Conservation (phyloP, 92 coral and sea anemone genomes). For the Palythoa heliodiscus region DNA sequence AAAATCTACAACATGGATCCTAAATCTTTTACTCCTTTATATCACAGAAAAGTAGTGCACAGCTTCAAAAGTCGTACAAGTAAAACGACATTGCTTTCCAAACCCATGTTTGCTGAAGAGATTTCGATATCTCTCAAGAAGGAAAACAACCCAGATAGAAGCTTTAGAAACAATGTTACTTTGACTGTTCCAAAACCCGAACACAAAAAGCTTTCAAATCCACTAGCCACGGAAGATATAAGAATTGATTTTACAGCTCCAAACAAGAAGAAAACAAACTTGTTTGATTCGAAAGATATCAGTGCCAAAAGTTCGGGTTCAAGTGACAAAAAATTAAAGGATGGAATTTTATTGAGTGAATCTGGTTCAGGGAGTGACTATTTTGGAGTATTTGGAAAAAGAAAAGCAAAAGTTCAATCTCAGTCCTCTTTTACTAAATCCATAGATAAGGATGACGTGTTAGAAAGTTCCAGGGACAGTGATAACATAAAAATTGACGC, state of each 20-base stretch:
- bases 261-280: background rate
- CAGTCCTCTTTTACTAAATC: too few species aligned
- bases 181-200: conserved; percentile 16
- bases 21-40: conserved; percentile 29
- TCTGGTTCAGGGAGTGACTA: conserved; percentile 5
- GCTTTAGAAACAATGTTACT: background rate
- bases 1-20: conserved; percentile 32
- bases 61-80: background rate
- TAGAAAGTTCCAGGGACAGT: too few species aligned
- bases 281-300: background rate
- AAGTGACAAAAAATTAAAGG: background rate
- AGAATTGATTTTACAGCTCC: conserved; percentile 33
- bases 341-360: background rate
- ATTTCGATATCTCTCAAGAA: background rate
- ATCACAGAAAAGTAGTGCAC: conserved; percentile 5
- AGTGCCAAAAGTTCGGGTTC: background rate
- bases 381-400: background rate
- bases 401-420: too few species aligned
- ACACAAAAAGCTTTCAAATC: background rate
- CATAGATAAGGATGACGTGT: too few species aligned
- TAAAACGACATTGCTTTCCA: background rate
- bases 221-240: conserved; percentile 5
- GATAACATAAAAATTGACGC: background rate
- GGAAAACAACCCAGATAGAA: background rate
- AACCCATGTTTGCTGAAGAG: background rate